Conservation (phyloP, 2,113 vertebrate genomes). For the Lepus europaeus region DNA sequence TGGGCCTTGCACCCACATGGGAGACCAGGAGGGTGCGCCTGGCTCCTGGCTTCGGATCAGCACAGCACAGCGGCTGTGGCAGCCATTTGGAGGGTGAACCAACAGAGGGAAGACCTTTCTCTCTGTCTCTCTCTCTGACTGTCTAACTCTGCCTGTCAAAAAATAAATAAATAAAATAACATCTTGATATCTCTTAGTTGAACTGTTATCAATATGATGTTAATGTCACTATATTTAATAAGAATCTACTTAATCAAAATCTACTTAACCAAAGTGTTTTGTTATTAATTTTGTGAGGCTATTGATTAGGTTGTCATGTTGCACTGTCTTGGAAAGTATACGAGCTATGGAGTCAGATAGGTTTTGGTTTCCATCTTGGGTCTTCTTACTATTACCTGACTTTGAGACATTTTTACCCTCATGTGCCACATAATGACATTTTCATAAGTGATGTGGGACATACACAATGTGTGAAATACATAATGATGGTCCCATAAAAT, state of each 20-base stretch:
- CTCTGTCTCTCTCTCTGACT: too few relatives aligned
- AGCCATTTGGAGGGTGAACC: too few relatives aligned
- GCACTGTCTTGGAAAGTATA: not conserved
- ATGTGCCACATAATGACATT: too few relatives aligned
- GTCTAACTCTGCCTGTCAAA: too few relatives aligned
- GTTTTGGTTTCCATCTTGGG: not conserved
- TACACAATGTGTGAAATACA: too few relatives aligned
- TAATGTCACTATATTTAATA: conserved; percentile 17
- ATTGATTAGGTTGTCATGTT: not conserved
- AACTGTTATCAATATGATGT: not conserved
- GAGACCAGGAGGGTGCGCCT: too few relatives aligned
- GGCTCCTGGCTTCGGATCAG: too few relatives aligned
- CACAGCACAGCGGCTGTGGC: too few relatives aligned
- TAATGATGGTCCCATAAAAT: too few relatives aligned
- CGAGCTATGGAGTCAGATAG: not conserved
- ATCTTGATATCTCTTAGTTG: not conserved
- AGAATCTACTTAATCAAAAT: conserved; percentile 2
- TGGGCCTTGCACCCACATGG: too few relatives aligned
- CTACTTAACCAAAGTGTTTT: not conserved
- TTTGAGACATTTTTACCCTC: not conserved
- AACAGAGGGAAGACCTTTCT: too few relatives aligned
- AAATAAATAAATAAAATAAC: not conserved
- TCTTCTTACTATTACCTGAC: not conserved
- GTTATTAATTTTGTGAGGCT: not conserved
- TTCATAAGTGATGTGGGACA: too few relatives aligned